phyloP scores from a whole-genome alignment of 1,140 invertebrate species.

The Leptonema lineaticorne region DNA sequence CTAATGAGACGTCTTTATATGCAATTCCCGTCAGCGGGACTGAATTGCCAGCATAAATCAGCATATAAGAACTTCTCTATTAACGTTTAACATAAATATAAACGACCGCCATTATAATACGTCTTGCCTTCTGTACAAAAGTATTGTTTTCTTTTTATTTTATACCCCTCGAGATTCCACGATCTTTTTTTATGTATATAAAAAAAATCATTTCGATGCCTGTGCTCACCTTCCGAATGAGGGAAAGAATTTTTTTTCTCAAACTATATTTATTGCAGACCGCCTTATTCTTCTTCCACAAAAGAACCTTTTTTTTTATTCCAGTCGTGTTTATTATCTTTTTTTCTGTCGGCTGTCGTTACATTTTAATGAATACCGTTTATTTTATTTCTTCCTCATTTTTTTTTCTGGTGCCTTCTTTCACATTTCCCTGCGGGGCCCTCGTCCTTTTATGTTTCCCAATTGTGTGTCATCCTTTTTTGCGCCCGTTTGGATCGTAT shows the following conservation, averaged over 20 bases:
- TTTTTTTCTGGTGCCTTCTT: conserved; percentile 29
- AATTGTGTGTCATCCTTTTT: conserved; percentile 36
- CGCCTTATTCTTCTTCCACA: conserved; percentile 31
- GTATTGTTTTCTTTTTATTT: conserved; percentile 19
- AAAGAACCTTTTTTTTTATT: conserved; percentile 33
- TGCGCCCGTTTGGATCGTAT: conserved; percentile 25
- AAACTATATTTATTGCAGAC: conserved; percentile 38
- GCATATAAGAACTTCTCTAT: conserved; percentile 9
- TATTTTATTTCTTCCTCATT: conserved; percentile 40
- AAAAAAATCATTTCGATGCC: conserved; percentile 11
- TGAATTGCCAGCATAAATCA: conserved; percentile 17
- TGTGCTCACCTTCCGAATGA: conserved; percentile 22
- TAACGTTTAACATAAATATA: conserved; percentile 18
- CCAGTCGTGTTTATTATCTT: conserved; percentile 33
- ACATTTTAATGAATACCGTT: conserved; percentile 42
- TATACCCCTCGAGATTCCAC: neutral
- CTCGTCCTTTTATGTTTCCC: conserved; percentile 36
- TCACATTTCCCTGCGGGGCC: conserved; percentile 21
- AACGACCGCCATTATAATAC: conserved; percentile 21
- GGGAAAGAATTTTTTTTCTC: conserved; percentile 32
- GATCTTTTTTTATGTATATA: conserved; percentile 1
- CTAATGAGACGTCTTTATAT: conserved; percentile 14
- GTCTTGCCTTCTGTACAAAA: conserved; percentile 19
- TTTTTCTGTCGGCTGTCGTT: conserved; percentile 39
- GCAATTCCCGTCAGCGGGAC: conserved; percentile 12